Evolutionary conservation across 2,888 invertebrate species (phyloP), one percentile per base, ranked within the genome.

Genomic region (Pandemis corylana): DNA sequence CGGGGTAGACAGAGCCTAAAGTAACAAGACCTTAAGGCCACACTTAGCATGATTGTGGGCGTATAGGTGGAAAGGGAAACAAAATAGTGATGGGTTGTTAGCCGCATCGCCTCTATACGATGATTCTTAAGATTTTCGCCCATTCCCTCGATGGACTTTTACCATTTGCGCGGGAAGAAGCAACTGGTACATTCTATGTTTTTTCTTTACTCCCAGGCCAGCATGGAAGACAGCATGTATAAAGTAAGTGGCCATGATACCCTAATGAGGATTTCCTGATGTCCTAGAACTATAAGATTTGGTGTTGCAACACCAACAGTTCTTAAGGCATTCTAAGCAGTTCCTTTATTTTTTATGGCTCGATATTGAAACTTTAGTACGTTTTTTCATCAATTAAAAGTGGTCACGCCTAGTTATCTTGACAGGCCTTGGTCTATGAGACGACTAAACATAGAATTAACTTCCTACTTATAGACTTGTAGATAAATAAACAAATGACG

Each of bases 341-440:
- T 15, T 53, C 20, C 56, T 7, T 15, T 20, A 20, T 56, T 20
- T 36, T 56, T 15, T 56, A 56, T 51, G 7, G n/a, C 13, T n/a
- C n/a, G 51, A 13, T 13, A 13, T 13, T 15, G 1, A 53, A 10
- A 10, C 12, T n/a, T n/a, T n/a, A n/a, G 0, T 59, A 28, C 4
- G 7, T 5, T 42, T 28, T 20, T 53, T 68, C 15, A 68, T 63
- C 7, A 36, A 51, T 62, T 46, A 62, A n/a, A 15, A 13, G 12
- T 66, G 51, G 51, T 67, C 49, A 42, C 49, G 42, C 44, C 36
- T 53, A 59, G 46, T 62, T 67, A 61, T 67, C n/a, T 51, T n/a
- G 62, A n/a, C 62, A 62, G 28, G 28, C 72, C 51, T 72, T 72
- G 72, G 42, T 67, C 28, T 62, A 62, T 66, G 61, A 49, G n/a